A percentile compares a stretch with the other conserved stretches of the same genome.
Conservation (phyloP, 2,797 vertebrate species). For the Gallinago nigripennis region DNA sequence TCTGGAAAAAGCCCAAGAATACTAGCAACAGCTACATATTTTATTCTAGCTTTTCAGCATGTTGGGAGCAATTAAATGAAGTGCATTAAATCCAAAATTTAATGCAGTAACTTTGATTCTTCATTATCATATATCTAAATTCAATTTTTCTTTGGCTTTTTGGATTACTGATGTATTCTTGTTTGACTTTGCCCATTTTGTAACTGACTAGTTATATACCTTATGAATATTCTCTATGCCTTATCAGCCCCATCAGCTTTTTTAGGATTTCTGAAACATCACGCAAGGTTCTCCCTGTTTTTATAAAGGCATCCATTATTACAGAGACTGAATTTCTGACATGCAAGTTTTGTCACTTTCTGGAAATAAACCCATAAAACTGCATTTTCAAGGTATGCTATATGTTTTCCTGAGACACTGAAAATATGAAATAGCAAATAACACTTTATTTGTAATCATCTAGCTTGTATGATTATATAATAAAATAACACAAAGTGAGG, state of each 20-base stretch:
- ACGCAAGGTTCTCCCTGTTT: not conserved
- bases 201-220: not conserved
- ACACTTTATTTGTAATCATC: not conserved
- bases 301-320: not conserved
- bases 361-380: not conserved
- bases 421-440: not conserved
- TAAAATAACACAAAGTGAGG: not conserved
- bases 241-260: not conserved
- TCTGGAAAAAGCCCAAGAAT: not conserved
- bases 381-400: not conserved
- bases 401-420: not conserved
- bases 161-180: not conserved
- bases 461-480: not conserved
- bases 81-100: not conserved
- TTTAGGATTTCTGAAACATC: not conserved
- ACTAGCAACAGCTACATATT: not conserved
- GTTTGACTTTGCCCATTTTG: not conserved
- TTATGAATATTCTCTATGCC: not conserved
- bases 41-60: not conserved
- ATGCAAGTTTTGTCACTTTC: not conserved
- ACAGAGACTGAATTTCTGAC: not conserved
- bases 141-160: not conserved
- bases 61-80: not conserved
- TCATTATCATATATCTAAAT: not conserved
- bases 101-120: not conserved